Evolutionary conservation across 1,140 invertebrate species (phyloP).

Genomic region (Drosophila willistoni): DNA sequence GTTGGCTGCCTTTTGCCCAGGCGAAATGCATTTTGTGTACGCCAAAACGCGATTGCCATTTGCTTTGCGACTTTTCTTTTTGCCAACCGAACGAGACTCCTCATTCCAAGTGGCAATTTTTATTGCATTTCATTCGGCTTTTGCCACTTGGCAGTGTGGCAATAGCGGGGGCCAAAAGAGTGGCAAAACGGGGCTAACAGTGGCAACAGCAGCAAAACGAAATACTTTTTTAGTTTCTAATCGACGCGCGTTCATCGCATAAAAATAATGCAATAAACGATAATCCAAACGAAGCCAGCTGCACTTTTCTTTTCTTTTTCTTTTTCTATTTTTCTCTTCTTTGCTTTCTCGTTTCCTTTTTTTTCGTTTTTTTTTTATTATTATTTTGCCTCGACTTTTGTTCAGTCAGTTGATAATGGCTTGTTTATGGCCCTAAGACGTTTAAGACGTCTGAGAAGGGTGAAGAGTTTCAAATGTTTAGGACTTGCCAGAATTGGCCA

Average conservation of each 20-base stretch:
- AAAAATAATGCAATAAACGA: conserved; percentile 81
- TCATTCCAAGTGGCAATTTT: conserved; percentile 59
- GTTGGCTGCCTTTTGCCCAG: conserved; percentile 52
- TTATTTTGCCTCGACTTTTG: conserved; percentile 50
- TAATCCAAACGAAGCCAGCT: conserved; percentile 67
- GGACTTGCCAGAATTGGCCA: conserved; percentile 11
- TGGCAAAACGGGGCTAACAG: background rate
- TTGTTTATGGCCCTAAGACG: conserved; percentile 54
- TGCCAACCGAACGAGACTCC: conserved; percentile 3
- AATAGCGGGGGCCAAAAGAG: conserved; percentile 19
- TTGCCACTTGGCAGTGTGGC: conserved; percentile 52
- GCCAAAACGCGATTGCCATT: conserved; percentile 76
- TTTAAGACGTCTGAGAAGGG: background rate
- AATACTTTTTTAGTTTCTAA: conserved; percentile 82
- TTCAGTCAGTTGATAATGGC: conserved; percentile 59
- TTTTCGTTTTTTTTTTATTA: conserved; percentile 2
- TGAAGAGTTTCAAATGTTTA: background rate
- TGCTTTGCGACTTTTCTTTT: conserved; percentile 48
- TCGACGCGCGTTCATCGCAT: conserved; percentile 81
- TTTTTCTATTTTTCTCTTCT: background rate
- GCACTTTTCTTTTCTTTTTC: conserved; percentile 54
- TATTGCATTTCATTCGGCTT: conserved; percentile 70
- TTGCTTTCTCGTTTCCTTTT: background rate
- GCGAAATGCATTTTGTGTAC: conserved; percentile 62
- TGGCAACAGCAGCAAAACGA: conserved; percentile 43